These are phyloP conservation scores for Kryptopterus vitreolus DNA, from an alignment of 2,797 vertebrate species.

Conservation along the genomic window DNA sequence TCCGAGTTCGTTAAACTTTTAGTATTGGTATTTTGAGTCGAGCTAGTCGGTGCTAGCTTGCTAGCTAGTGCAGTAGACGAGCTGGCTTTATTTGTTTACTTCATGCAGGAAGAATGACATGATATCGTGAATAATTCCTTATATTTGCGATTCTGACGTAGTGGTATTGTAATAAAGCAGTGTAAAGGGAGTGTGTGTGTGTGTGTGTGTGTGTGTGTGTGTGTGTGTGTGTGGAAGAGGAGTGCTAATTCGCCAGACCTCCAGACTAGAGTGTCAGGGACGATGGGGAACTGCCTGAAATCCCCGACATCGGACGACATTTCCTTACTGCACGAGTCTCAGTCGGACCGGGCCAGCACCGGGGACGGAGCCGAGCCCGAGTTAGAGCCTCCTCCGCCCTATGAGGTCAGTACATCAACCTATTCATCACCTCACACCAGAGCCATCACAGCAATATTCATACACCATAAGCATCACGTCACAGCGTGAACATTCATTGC, in stretches of 20 bases:
- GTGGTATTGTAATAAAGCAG: not conserved
- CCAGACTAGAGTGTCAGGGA: not conserved
- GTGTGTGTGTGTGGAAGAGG: not conserved
- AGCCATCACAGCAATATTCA: too few species aligned
- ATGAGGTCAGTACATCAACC: conserved; percentile 78
- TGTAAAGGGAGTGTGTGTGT: not conserved
- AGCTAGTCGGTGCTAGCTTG: not conserved
- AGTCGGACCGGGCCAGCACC: conserved; percentile 90
- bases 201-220: not conserved
- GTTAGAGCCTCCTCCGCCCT: conserved; percentile 92
- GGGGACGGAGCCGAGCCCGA: conserved; percentile 87
- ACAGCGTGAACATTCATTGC: not conserved
- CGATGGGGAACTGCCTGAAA: conserved; percentile 95
- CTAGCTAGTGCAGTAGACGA: not conserved
- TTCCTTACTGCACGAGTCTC: conserved; percentile 91
- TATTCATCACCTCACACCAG: not conserved
- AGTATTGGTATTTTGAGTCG: too few species aligned
- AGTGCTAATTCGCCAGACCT: not conserved
- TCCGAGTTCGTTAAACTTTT: not conserved
- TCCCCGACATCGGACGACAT: conserved; percentile 94
- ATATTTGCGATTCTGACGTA: not conserved
- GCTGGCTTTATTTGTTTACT: not conserved
- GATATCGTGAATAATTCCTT: not conserved
- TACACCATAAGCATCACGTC: not conserved
- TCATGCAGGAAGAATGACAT: conserved; percentile 5